Percentiles rank a stretch among this genome's conserved stretches.
Evolutionary conservation across 1,140 invertebrate genomes (phyloP).

Genomic region (Thrips palmi): DNA sequence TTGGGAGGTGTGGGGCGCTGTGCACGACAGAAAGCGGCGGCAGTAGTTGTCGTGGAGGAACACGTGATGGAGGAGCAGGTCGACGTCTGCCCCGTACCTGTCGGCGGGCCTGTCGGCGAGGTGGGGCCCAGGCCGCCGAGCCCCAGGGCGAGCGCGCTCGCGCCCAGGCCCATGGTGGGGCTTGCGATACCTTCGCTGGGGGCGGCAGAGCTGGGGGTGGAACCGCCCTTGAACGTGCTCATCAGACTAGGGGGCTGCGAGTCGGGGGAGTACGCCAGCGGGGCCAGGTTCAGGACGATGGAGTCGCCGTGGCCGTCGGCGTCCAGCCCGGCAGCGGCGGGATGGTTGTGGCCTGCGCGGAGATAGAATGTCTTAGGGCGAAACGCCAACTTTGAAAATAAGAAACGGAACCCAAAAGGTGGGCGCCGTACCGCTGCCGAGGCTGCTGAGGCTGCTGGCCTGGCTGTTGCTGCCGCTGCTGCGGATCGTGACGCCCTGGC

Average conservation of each 20-base stretch:
- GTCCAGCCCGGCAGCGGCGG: conserved; percentile 18
- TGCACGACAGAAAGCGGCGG: too few species aligned
- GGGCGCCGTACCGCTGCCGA: conserved; percentile 35
- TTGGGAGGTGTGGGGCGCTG: conserved; percentile 64
- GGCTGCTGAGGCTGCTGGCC: conserved; percentile 34
- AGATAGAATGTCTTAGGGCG: conserved; percentile 3
- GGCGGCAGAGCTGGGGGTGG: conserved; percentile 23
- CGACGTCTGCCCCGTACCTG: too few species aligned
- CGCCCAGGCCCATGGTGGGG: conserved; percentile 4
- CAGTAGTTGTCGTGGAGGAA: too few species aligned
- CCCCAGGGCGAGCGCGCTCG: too few species aligned
- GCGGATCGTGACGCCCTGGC: conserved; percentile 12
- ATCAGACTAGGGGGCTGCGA: conserved; percentile 21
- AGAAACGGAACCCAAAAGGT: conserved; percentile 7
- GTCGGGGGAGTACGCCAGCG: conserved; percentile 28
- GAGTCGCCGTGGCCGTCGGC: conserved; percentile 36
- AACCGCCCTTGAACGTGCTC: conserved; percentile 40
- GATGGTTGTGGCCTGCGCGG: conserved; percentile 23
- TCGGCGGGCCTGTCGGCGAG: too few species aligned
- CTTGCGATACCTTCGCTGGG: conserved; percentile 21
- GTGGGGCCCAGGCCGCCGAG: too few species aligned
- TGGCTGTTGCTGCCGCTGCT: conserved; percentile 18
- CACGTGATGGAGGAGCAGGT: too few species aligned
- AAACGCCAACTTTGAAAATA: not conserved
- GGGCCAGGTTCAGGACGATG: conserved; percentile 56